phyloP scores from a whole-genome alignment of 2,113 vertebrate species.

The Psettodes erumei region DNA sequence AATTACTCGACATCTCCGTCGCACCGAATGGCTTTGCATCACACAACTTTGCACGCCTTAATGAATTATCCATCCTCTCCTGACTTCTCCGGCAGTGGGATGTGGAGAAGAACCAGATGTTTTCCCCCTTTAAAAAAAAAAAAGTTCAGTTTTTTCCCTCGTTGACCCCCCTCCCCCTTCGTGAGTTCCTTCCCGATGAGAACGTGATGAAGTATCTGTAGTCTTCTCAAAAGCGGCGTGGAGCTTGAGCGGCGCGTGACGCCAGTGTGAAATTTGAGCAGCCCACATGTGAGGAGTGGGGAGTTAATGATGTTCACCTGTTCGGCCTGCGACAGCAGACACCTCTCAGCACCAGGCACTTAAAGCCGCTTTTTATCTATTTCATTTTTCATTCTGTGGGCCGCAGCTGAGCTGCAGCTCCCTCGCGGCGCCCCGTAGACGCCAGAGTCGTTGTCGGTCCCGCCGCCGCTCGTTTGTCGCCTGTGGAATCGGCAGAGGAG shows the following conservation, averaged over 20 bases:
- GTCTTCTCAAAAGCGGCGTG: neutral
- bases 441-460: neutral
- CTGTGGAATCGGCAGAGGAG: slow-evolving; percentile 43
- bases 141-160: neutral
- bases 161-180: slow-evolving; percentile 12
- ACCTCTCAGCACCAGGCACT: slow-evolving; percentile 38
- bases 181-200: slow-evolving; percentile 33
- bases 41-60: slow-evolving; percentile 30
- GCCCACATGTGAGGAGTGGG: neutral
- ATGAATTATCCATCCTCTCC: slow-evolving; percentile 58
- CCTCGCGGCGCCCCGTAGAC: neutral
- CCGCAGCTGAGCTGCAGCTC: neutral
- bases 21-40: slow-evolving; percentile 33
- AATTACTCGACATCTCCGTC: slow-evolving; percentile 46
- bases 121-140: slow-evolving; percentile 10
- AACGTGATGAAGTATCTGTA: slow-evolving; percentile 8
- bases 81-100: slow-evolving; percentile 37
- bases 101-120: slow-evolving; percentile 69
- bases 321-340: slow-evolving; percentile 46
- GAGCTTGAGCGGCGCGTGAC: neutral
- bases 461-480: slow-evolving; percentile 6
- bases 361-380: slow-evolving; percentile 34
- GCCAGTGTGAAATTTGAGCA: neutral
- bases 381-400: too few relatives aligned
- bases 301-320: slow-evolving; percentile 51